Base-by-base conservation (phyloP, 2,888 invertebrate genomes). In the Nipponacmea schrenckii region DNA sequence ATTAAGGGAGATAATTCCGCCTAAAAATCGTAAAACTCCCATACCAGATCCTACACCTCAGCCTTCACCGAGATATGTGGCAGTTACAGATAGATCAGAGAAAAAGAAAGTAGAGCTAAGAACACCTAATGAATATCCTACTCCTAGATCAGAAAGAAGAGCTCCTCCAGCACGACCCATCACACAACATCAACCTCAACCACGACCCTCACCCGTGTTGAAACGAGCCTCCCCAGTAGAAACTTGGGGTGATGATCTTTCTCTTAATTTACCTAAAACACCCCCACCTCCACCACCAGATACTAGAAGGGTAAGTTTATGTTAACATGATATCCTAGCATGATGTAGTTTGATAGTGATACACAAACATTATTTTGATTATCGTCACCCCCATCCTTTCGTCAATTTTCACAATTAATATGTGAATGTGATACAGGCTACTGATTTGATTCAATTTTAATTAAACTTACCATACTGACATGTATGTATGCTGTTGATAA, bases 231-330 rank as follows among this genome's bases (percentile, higher is more conserved):
- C 81, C 17, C 75, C 81, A 1, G 75, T 74, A 27, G 76, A 74
- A 62, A 79, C 80, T 12, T 80, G 80, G 80, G 82, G 80, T 66
- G 80, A 81, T 27, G 80, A 78, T 70, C 45, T 79, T 17, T 80
- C 80, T 5, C 69, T 80, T n/a, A 76, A 79, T 24, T 77, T 79
- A 3, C 80, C 82, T 24, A 74, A 78, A 27, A 80, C 83, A 20
- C 82, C 84, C 20, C 77, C 80, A 0, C 76, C 80, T 12, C 80
- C 82, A 26, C 78, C 79, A 14, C 62, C 78, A 26, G 82, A 83
- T 65, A 78, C 79, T 27, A 83, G 79, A 75, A 77, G 74, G 78
- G 84, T 84, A 70, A 72, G 70, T 74, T 62, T 17, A 4, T 69
- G 44, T 67, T 31, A 17, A 39, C n/a, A 50, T 63, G 31, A 31